Percentiles rank a stretch among this genome's conserved stretches.
phyloP scores from a whole-genome alignment of 2,797 vertebrate species.

The Poecilia picta region DNA sequence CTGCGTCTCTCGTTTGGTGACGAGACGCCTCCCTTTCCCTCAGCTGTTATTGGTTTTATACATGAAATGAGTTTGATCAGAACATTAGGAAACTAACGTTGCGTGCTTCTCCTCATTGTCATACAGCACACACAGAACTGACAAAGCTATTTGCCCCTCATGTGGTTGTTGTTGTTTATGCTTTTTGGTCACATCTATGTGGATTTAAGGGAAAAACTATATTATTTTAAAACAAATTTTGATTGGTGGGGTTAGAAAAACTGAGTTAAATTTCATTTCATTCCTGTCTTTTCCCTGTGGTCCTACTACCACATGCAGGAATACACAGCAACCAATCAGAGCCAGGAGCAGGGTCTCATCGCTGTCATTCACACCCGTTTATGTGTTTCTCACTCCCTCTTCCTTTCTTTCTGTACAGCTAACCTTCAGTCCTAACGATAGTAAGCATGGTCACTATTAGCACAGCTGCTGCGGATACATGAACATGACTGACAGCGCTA shows the following conservation, averaged over 20 bases:
- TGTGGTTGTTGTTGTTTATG: not conserved
- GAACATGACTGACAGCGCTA: no score
- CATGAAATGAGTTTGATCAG: conserved; percentile 74
- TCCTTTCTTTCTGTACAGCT: no score
- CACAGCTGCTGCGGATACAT: no score
- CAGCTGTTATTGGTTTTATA: conserved; percentile 74
- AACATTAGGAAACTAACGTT: conserved; percentile 63
- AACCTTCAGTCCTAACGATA: no score
- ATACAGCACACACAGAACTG: not conserved
- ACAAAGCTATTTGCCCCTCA: not conserved
- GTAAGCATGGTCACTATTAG: no score
- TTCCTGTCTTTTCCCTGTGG: not conserved
- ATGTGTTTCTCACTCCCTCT: no score
- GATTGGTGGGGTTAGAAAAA: not conserved
- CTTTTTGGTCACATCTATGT: not conserved
- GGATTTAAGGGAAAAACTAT: not conserved
- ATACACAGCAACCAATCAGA: no score
- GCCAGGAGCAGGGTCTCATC: no score
- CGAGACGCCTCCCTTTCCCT: conserved; percentile 41
- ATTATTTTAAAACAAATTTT: not conserved
- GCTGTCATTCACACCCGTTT: no score
- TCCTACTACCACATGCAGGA: no score
- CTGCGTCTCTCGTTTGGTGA: conserved; percentile 33
- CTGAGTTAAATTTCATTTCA: not conserved
- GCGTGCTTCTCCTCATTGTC: conserved; percentile 22